Percentiles rank a stretch among this genome's conserved stretches.
phyloP scores from a whole-genome alignment of 35 echinoderm and acorn worm species.

The Eucidaris tribuloides region DNA sequence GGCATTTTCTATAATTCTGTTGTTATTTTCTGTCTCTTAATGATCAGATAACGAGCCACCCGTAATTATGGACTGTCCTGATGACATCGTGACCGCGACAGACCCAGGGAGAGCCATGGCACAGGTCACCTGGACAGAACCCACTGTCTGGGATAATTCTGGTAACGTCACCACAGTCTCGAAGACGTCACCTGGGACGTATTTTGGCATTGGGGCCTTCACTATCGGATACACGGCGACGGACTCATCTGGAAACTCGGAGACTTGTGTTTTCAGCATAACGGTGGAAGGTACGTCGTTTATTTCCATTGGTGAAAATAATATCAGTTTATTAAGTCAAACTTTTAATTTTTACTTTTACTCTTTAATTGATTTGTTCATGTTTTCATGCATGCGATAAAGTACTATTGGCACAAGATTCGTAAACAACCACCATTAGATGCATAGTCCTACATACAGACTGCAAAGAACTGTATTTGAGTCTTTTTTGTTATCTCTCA shows the following conservation, averaged over 20 bases:
- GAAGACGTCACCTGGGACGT: slow-evolving; percentile 10
- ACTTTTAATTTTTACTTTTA: no score
- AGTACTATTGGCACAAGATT: no score
- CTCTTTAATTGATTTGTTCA: no score
- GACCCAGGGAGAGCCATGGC: slow-evolving; percentile 19
- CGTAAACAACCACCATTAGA: no score
- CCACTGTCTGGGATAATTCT: slow-evolving; percentile 23
- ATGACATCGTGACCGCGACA: slow-evolving; percentile 18
- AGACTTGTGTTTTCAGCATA: slow-evolving; percentile 30
- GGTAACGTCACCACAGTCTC: background rate
- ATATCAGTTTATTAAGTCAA: no score
- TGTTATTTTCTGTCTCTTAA: background rate
- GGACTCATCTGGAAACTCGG: slow-evolving; percentile 13
- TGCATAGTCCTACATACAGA: no score
- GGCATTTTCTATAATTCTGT: no score
- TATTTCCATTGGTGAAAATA: no score
- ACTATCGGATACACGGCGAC: slow-evolving; percentile 40
- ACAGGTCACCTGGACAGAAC: background rate
- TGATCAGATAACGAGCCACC: slow-evolving; percentile 39
- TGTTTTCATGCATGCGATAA: no score
- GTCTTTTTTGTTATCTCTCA: no score
- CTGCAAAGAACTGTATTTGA: no score
- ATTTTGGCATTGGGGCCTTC: slow-evolving; percentile 51
- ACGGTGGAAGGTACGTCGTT: slow-evolving; percentile 24
- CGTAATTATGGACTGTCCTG: slow-evolving; percentile 1